Evolutionary conservation across 2,888 invertebrate species (phyloP).

Genomic region (Acanthacorydalis orientalis): DNA sequence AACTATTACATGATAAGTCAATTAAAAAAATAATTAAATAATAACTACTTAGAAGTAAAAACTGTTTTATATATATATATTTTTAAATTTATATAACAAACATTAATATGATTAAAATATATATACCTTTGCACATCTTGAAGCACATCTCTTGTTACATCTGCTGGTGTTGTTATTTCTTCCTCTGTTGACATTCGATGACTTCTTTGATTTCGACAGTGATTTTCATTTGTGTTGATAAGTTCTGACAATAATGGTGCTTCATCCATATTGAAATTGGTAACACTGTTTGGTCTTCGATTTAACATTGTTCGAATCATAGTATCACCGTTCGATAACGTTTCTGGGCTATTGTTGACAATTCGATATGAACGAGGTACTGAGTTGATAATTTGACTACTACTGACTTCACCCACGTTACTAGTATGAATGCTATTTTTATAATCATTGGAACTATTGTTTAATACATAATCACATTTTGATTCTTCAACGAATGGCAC

Average conservation of each 20-base stretch:
- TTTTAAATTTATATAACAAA: background rate
- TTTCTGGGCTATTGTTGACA: background rate
- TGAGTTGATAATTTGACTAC: constrained; percentile 13
- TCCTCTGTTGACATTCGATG: constrained; percentile 3
- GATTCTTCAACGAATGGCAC: constrained; percentile 6
- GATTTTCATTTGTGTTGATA: constrained; percentile 6
- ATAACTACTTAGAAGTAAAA: too few species aligned
- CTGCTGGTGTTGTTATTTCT: constrained; percentile 10
- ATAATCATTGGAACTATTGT: background rate
- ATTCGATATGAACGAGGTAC: too few species aligned
- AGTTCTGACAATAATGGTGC: constrained; percentile 10
- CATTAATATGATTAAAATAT: background rate
- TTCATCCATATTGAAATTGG: constrained; percentile 11
- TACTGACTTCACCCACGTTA: constrained; percentile 10
- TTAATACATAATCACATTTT: constrained; percentile 4
- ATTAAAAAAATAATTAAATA: too few species aligned
- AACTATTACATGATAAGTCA: too few species aligned
- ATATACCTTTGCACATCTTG: constrained; percentile 49
- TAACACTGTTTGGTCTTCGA: constrained; percentile 15
- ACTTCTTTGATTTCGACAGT: constrained; percentile 4
- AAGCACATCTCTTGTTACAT: constrained; percentile 42
- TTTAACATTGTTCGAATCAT: constrained; percentile 23
- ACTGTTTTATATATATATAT: too few species aligned
- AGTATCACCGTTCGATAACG: constrained; percentile 11
- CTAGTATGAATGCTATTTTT: background rate